Percentiles rank a stretch among this genome's conserved stretches.
Evolutionary conservation across 2,113 vertebrate species (phyloP).

Genomic region (Phylloscopus trochilus): DNA sequence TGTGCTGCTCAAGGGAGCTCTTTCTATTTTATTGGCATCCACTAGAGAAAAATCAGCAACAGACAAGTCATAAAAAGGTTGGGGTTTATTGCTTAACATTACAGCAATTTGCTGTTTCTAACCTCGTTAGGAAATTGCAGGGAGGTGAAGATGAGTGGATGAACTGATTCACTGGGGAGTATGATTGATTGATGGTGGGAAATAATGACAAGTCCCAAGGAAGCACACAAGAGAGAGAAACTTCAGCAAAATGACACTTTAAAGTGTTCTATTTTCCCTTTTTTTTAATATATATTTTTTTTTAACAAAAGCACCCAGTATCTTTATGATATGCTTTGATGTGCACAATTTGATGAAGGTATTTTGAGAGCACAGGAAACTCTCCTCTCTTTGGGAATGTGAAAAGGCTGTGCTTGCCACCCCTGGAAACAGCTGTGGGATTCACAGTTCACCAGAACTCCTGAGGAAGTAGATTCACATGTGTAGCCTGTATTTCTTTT

Average conservation of each 20-base stretch:
- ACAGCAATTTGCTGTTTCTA: conserved; percentile 19
- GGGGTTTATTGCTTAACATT: background rate
- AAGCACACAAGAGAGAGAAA: background rate
- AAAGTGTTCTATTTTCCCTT: background rate
- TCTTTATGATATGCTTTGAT: background rate
- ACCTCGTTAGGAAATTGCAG: background rate
- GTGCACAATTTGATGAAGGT: background rate
- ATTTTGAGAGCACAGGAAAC: background rate
- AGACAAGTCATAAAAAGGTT: background rate
- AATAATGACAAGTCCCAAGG: background rate
- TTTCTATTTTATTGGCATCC: conserved; percentile 7
- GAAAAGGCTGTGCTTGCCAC: background rate
- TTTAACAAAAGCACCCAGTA: background rate
- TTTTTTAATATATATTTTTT: too few species aligned
- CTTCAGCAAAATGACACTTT: background rate
- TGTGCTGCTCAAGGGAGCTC: background rate
- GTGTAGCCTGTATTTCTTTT: background rate
- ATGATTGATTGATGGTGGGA: background rate
- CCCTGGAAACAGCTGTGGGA: background rate
- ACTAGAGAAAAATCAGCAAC: conserved; percentile 23
- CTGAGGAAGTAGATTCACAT: background rate
- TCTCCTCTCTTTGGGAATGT: background rate
- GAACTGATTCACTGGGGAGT: background rate
- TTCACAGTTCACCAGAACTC: background rate
- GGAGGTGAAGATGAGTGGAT: background rate